Conservation (phyloP, 2,113 vertebrate species). For the Castor canadensis region DNA sequence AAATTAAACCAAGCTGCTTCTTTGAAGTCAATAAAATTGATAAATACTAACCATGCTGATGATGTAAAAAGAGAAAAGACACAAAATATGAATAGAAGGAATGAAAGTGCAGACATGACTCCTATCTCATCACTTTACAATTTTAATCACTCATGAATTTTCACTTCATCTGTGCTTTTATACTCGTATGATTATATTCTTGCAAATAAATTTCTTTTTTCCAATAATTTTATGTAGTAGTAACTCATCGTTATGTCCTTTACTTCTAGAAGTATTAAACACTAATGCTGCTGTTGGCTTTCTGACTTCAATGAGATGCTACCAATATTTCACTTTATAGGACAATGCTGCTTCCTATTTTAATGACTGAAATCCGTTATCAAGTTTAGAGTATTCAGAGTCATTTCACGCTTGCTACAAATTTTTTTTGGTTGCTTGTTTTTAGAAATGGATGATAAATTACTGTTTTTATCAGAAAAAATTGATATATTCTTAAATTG, state of each 20-base stretch:
- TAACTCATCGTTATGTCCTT: background rate
- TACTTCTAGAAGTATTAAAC: background rate
- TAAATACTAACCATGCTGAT: background rate
- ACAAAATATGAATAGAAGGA: background rate
- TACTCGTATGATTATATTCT: background rate
- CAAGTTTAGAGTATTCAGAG: background rate
- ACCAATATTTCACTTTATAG: background rate
- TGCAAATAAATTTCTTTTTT: background rate
- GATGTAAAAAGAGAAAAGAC: background rate
- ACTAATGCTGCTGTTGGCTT: background rate
- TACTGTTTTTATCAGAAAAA: background rate
- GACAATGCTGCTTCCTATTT: background rate
- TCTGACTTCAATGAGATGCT: background rate
- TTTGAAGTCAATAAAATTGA: background rate
- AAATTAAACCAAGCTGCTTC: background rate
- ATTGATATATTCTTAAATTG: background rate
- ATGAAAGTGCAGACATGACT: background rate
- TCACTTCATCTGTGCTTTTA: background rate
- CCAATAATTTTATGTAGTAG: background rate
- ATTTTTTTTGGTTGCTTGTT: background rate
- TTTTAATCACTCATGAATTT: background rate
- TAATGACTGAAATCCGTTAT: background rate
- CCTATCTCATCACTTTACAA: background rate
- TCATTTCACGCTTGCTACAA: background rate
- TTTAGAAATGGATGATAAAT: background rate